phyloP scores from a whole-genome alignment of 1,140 invertebrate species.

The Drosophila bocki region DNA sequence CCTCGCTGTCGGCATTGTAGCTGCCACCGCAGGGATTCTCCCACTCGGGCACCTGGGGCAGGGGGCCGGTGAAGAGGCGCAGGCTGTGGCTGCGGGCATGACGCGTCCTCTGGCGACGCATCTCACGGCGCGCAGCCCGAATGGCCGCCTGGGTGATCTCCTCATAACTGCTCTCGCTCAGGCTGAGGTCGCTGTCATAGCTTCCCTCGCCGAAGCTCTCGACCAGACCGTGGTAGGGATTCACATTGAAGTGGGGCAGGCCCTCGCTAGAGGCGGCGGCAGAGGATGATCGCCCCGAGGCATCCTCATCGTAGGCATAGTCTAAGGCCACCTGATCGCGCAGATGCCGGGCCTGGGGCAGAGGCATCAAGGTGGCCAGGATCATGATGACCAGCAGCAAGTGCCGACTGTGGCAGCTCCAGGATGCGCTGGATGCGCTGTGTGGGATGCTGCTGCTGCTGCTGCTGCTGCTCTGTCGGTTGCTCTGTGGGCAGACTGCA shows the following conservation, averaged over 20 bases:
- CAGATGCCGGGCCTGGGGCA: conserved; percentile 57
- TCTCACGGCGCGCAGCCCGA: conserved; percentile 40
- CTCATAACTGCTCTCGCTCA: conserved; percentile 60
- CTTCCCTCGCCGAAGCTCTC: conserved; percentile 50
- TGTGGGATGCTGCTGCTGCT: conserved; percentile 3
- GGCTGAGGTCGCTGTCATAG: conserved; percentile 47
- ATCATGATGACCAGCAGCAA: conserved; percentile 41
- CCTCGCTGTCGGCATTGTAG: conserved; percentile 28
- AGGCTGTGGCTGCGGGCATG: conserved; percentile 62
- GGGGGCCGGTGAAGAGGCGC: conserved; percentile 32
- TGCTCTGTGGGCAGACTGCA: conserved; percentile 51
- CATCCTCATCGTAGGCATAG: conserved; percentile 45
- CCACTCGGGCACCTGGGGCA: conserved; percentile 54
- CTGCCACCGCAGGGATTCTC: conserved; percentile 70
- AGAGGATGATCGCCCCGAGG: conserved; percentile 14
- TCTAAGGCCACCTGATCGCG: conserved; percentile 52
- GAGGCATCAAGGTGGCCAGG: conserved; percentile 42
- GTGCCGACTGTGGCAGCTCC: conserved; percentile 29
- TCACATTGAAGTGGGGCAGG: conserved; percentile 48
- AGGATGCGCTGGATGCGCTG: conserved; percentile 4
- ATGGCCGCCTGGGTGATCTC: conserved; percentile 57
- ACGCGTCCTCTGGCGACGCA: conserved; percentile 52
- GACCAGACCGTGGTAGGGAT: conserved; percentile 63
- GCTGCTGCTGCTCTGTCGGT: conserved; percentile 6
- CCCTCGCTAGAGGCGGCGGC: neutral